phyloP scores from a whole-genome alignment of 2,797 vertebrate genomes.

The Tragopan temminckii region DNA sequence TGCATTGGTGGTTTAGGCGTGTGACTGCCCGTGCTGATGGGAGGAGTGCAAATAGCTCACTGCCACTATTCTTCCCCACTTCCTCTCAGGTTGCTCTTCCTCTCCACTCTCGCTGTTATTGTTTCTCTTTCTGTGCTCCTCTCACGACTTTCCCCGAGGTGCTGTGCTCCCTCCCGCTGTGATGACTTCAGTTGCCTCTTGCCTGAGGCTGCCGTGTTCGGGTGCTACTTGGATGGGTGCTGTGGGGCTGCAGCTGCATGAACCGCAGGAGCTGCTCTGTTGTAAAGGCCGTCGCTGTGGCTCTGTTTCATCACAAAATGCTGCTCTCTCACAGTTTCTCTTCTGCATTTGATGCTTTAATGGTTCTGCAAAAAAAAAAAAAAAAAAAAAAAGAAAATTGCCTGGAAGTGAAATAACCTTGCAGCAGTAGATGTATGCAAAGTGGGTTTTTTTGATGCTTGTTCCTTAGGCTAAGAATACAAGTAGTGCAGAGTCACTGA shows the following conservation, averaged over 20 bases:
- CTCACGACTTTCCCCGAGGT: not conserved
- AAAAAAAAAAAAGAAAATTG: not conserved
- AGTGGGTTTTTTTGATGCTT: not conserved
- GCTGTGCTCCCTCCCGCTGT: not conserved
- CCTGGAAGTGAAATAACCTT: conserved; percentile 29
- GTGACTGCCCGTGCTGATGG: not conserved
- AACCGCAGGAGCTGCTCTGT: not conserved
- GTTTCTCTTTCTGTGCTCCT: conserved; percentile 42
- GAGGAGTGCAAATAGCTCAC: conserved; percentile 27
- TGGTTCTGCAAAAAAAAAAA: not conserved
- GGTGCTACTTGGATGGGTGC: not conserved
- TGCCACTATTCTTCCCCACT: not conserved
- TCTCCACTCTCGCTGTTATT: not conserved
- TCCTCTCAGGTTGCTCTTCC: conserved; percentile 37
- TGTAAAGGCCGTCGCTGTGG: not conserved
- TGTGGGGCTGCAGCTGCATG: not conserved
- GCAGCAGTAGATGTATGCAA: not conserved
- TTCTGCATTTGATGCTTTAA: conserved; percentile 50
- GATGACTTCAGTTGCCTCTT: accelerated
- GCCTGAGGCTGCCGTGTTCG: not conserved
- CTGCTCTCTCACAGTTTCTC: conserved; percentile 48
- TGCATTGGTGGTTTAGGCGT: not conserved
- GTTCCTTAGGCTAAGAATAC: not conserved
- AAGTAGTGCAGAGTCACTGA: not conserved
- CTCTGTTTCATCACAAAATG: not conserved